Evolutionary conservation across 2,797 vertebrate species (phyloP).

Genomic region (Novumbra hubbsi): DNA sequence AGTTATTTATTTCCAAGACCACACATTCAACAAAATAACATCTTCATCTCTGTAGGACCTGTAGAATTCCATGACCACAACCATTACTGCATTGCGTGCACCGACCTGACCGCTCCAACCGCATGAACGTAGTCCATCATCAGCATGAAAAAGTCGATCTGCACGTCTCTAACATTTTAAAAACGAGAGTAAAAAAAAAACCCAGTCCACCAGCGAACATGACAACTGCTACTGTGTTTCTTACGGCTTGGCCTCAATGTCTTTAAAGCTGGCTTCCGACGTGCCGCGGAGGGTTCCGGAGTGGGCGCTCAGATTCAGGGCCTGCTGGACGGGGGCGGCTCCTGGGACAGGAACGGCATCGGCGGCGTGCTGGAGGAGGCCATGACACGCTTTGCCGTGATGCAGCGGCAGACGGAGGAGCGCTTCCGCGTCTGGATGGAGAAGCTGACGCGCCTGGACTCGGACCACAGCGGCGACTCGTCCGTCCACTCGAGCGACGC

Average conservation of each 20-base stretch:
- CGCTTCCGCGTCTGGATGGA: conserved; percentile 92
- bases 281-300: conserved; percentile 86
- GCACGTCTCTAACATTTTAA: conserved; percentile 63
- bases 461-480: conserved; percentile 78
- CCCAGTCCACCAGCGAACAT: conserved; percentile 71
- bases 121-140: conserved; percentile 74
- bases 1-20: neutral
- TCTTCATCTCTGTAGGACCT: conserved; percentile 31
- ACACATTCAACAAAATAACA: conserved; percentile 27
- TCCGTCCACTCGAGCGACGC: conserved; percentile 79
- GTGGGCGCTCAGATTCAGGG: conserved; percentile 84
- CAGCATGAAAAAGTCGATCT: conserved; percentile 78
- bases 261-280: conserved; percentile 95
- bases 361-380: conserved; percentile 92
- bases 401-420: conserved; percentile 95
- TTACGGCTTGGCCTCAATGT: conserved; percentile 90
- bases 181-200: conserved; percentile 53
- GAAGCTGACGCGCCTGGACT: conserved; percentile 86
- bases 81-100: conserved; percentile 68
- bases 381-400: conserved; percentile 90
- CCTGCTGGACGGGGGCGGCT: conserved; percentile 87
- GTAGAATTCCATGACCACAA: conserved; percentile 55
- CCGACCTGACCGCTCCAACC: conserved; percentile 70
- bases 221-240: conserved; percentile 71
- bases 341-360: conserved; percentile 91